Conservation (phyloP, 2,113 vertebrate species). For the Megaceryle maxima region DNA sequence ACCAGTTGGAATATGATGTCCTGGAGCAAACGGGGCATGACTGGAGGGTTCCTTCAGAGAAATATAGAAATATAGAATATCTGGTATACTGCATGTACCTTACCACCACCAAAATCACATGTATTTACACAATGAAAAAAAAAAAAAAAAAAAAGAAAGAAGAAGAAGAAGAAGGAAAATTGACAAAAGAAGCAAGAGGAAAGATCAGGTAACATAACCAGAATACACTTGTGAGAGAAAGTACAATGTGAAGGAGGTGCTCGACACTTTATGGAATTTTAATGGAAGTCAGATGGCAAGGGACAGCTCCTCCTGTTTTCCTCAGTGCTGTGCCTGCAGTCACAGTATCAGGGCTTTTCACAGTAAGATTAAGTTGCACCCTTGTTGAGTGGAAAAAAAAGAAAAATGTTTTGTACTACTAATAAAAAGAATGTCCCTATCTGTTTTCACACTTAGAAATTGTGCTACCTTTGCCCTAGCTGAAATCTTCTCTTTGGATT, state of each 20-base stretch:
- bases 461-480: neutral
- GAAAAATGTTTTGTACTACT: neutral
- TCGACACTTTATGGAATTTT: neutral
- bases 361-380: neutral
- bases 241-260: neutral
- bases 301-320: neutral
- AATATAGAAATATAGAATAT: neutral
- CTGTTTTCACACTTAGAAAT: neutral
- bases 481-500: neutral
- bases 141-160: too few species aligned
- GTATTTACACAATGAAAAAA: too few species aligned
- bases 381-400: neutral
- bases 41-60: neutral
- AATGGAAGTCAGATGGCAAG: neutral
- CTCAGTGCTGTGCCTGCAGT: accelerated
- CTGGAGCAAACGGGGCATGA: neutral
- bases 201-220: neutral
- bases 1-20: neutral
- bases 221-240: neutral
- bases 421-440: neutral
- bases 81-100: neutral
- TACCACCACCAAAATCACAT: neutral
- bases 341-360: neutral
- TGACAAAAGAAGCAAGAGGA: neutral
- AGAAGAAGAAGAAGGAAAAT: neutral